A percentile compares a stretch with the other conserved stretches of the same genome.
Evolutionary conservation across 2,797 vertebrate species (phyloP).

Genomic region (Gastrophryne carolinensis): DNA sequence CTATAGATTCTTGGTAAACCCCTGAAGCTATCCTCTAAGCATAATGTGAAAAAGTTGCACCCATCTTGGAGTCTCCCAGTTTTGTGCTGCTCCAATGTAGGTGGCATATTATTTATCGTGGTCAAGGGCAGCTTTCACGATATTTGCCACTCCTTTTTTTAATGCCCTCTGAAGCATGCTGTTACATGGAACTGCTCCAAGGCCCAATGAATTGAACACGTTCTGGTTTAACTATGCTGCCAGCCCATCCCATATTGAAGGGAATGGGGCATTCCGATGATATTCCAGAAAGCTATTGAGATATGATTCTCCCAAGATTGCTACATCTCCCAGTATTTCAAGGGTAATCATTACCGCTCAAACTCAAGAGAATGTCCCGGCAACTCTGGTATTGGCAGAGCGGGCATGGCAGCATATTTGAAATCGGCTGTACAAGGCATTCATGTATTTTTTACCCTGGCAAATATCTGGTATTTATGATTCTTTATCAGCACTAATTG

Average conservation of each 20-base stretch:
- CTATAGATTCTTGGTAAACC: too few species aligned
- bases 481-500: slow-evolving; percentile 66
- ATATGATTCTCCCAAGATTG: neutral
- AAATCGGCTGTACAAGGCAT: neutral
- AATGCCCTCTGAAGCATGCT: too few species aligned
- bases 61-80: too few species aligned
- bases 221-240: neutral
- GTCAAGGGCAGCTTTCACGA: neutral
- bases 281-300: neutral
- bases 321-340: neutral
- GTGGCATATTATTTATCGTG: too few species aligned
- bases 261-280: neutral
- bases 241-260: neutral
- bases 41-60: too few species aligned
- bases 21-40: too few species aligned
- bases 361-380: neutral
- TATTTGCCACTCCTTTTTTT: neutral
- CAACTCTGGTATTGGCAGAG: neutral
- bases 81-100: too few species aligned
- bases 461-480: slow-evolving; percentile 51
- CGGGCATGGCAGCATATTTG: neutral
- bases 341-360: slow-evolving; percentile 15
- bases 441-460: slow-evolving; percentile 1
- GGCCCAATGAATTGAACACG: neutral
- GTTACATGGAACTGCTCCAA: too few species aligned